These are phyloP conservation scores for Ianthella basta DNA, from an alignment of 37 sponge, comb jelly and placozoan species.

Conservation along the genomic window DNA sequence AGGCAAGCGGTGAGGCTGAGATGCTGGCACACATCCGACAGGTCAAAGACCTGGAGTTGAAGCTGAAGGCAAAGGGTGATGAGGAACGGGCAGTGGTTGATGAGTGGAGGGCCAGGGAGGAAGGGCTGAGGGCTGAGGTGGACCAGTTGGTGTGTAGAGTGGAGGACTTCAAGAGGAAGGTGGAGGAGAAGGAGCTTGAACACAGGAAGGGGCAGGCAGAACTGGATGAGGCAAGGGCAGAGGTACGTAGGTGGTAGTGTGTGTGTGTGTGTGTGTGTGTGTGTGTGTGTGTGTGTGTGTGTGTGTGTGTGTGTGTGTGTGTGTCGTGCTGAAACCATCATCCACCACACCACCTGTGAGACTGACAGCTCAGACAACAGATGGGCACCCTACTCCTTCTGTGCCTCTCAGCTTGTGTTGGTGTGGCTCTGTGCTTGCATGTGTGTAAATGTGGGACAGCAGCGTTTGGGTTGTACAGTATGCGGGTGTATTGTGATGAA, in stretches of 20 bases:
- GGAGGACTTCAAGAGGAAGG: background rate
- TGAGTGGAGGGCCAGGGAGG: background rate
- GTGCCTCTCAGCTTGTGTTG: background rate
- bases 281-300: background rate
- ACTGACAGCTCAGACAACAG: no score
- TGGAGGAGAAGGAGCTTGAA: background rate
- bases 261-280: background rate
- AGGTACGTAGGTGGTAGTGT: background rate
- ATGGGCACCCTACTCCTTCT: no score
- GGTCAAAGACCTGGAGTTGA: conserved; percentile 26
- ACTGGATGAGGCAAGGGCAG: conserved; percentile 13
- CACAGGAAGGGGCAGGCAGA: background rate
- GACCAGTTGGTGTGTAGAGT: background rate
- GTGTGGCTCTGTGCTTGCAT: background rate
- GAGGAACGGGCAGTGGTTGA: background rate
- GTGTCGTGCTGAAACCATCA: no score
- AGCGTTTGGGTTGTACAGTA: background rate
- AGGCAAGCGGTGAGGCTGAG: conserved; percentile 21
- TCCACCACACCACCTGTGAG: no score
- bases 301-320: background rate
- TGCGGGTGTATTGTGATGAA: no score
- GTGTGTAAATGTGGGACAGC: background rate
- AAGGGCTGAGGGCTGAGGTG: background rate
- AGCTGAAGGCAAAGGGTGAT: conserved; percentile 8
- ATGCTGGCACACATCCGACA: conserved; percentile 26